Base-by-base conservation (phyloP, 2,113 vertebrate species). In the Etheostoma cragini region DNA sequence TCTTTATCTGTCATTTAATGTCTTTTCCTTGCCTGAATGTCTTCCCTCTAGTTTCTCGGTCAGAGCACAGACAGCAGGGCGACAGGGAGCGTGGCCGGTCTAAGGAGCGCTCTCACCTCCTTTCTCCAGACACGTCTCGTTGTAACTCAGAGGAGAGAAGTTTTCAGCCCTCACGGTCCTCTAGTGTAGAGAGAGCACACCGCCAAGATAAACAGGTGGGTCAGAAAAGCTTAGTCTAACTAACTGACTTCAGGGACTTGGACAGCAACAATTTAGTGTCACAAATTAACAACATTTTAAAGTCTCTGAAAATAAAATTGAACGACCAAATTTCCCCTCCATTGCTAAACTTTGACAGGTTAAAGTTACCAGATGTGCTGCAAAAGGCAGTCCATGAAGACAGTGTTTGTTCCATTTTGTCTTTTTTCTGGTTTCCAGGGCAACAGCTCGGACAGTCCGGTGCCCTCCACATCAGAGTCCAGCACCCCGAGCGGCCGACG, bases 401-500 rank as follows among this genome's bases (percentile, higher is more conserved):
- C 14, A 30, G 22, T 33, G 16, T 49, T 58, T 57, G 7, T 47
- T 19, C 1, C 21, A 3, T 16, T 11, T 21, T n/a, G 6, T 72
- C 38, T 54, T 81, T 76, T 15, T 80, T 70, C 33, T 2, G 14
- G 16, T 83, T 56, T 83, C 24, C 90, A 99, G 98, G 97, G 97
- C 61, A 96, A 97, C 38, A 98, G 97, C 67, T 98, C 97, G 17
- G 98, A 99, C 88, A 99, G 97, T 83, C 98, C 98, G 19, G 97
- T 98, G 72, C 98, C 98, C 10, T 99, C 98, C 88, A 92, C 97
- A 52, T 98, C 97, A n/a, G 98, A 98, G 93, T 98, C 97, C 94
- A 99, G 97, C 96, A 98, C 98, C 0, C 98, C 98, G 69, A 96
- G 96, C 21, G 96, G 95, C 60, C 96, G 96, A 8, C 95, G 97